Evolutionary conservation across 2,888 invertebrate species (phyloP).

Genomic region (Acrobasis suavella): DNA sequence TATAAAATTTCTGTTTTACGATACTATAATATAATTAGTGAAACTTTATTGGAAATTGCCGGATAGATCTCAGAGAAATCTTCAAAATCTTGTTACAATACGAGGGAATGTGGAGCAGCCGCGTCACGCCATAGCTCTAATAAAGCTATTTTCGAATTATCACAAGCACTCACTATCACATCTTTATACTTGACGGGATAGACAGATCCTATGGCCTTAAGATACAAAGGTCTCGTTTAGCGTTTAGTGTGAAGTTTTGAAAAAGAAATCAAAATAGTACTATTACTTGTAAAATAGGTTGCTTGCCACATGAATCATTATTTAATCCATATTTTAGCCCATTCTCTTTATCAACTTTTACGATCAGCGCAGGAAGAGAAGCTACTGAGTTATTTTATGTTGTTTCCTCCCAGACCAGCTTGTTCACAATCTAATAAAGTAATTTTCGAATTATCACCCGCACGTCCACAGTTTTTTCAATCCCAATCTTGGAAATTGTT

Average conservation of each 20-base stretch:
- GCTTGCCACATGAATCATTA: too few species aligned
- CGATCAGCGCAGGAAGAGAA: too few species aligned
- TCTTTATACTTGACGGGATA: too few species aligned
- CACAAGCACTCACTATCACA: background rate
- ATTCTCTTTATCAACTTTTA: too few species aligned
- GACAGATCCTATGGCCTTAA: too few species aligned
- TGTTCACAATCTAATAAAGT: conserved; percentile 23
- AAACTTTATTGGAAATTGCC: conserved; percentile 11
- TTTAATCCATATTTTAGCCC: too few species aligned
- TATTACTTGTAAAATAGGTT: too few species aligned
- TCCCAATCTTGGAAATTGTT: conserved; percentile 28
- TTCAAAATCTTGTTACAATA: conserved; percentile 20
- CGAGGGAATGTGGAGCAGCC: conserved; percentile 18
- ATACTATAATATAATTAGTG: conserved; percentile 4
- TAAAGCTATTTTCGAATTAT: conserved; percentile 29
- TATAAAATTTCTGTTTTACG: background rate
- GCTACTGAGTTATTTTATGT: too few species aligned
- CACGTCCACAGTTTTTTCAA: conserved; percentile 27
- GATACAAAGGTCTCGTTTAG: too few species aligned
- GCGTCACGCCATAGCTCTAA: conserved; percentile 19
- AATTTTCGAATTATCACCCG: conserved; percentile 27
- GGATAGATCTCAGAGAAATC: conserved; percentile 12
- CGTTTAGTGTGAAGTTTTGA: too few species aligned
- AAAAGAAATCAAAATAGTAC: too few species aligned
- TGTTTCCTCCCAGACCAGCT: too few species aligned